Evolutionary conservation across 2,797 vertebrate genomes (phyloP).

Genomic region (Micropoecilia bifurca): DNA sequence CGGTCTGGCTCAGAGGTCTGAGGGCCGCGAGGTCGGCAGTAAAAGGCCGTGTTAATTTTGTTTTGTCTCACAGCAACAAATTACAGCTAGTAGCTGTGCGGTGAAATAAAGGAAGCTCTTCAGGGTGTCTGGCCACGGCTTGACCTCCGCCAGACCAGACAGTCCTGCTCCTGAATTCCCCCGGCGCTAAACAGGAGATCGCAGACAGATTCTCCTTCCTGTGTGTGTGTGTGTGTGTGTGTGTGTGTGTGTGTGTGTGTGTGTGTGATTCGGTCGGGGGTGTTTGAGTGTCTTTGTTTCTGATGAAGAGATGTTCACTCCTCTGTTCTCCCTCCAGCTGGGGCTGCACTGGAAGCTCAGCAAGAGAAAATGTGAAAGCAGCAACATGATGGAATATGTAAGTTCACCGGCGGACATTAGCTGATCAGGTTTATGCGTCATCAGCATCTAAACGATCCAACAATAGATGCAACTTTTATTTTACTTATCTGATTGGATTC

Average conservation of each 20-base stretch:
- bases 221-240: slow-evolving; percentile 34
- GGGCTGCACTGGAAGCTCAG: slow-evolving; percentile 99
- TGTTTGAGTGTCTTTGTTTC: slow-evolving; percentile 40
- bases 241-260: slow-evolving; percentile 19
- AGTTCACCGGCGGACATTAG: slow-evolving; percentile 71
- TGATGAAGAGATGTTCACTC: slow-evolving; percentile 42
- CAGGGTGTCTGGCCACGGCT: slow-evolving; percentile 79
- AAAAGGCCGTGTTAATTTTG: slow-evolving; percentile 76
- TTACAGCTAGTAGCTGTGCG: slow-evolving; percentile 78
- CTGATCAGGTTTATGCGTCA: no score
- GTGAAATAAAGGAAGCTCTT: slow-evolving; percentile 80
- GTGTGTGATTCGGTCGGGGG: not conserved
- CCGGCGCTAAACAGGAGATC: slow-evolving; percentile 64
- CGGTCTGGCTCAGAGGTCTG: slow-evolving; percentile 47
- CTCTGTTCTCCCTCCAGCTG: slow-evolving; percentile 84
- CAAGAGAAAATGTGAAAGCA: slow-evolving; percentile 99
- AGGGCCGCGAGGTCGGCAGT: slow-evolving; percentile 75
- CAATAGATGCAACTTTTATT: not conserved
- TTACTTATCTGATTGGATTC: no score
- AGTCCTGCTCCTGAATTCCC: slow-evolving; percentile 48
- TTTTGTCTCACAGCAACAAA: slow-evolving; percentile 83
- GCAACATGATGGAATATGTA: slow-evolving; percentile 99
- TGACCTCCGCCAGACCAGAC: slow-evolving; percentile 79
- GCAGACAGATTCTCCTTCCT: slow-evolving; percentile 72
- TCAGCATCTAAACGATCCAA: not conserved